These are phyloP conservation scores for Hypothenemus hampei DNA, from an alignment of 1,140 invertebrate species.

Conservation along the genomic window DNA sequence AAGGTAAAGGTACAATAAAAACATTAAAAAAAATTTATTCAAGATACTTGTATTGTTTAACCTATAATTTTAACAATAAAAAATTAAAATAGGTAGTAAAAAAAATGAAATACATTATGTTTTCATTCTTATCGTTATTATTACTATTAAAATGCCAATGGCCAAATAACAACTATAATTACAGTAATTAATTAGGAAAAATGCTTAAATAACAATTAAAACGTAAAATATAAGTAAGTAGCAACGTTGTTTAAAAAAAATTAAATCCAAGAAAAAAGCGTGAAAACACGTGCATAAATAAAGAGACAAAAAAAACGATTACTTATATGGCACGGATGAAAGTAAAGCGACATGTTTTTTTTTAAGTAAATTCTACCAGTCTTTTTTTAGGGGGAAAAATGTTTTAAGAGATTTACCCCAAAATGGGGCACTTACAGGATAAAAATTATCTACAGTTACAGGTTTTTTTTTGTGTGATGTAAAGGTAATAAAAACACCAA, in stretches of 20 bases:
- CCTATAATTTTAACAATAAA: too few relatives aligned
- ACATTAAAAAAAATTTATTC: too few relatives aligned
- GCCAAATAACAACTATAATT: slow-evolving; percentile 16
- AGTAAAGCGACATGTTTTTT: not conserved
- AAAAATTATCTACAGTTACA: not conserved
- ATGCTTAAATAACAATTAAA: slow-evolving; percentile 15
- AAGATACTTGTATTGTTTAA: too few relatives aligned
- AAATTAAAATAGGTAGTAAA: too few relatives aligned
- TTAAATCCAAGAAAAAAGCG: not conserved
- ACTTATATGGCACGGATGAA: not conserved
- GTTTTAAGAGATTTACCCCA: not conserved
- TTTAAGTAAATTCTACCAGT: slow-evolving; percentile 13
- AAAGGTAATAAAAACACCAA: slow-evolving; percentile 37
- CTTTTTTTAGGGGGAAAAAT: slow-evolving; percentile 12
- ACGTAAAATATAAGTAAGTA: slow-evolving; percentile 23
- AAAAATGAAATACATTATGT: too few relatives aligned
- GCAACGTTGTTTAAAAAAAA: slow-evolving; percentile 3
- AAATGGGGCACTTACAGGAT: not conserved
- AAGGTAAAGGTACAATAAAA: too few relatives aligned
- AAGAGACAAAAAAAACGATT: not conserved
- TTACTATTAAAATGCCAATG: too few relatives aligned
- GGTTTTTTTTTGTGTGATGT: slow-evolving; percentile 27
- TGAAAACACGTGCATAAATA: not conserved
- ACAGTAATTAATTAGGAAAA: slow-evolving; percentile 12
- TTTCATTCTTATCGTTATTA: too few relatives aligned